phyloP scores from a whole-genome alignment of 2,113 vertebrate species.

The Crotophaga sulcirostris region DNA sequence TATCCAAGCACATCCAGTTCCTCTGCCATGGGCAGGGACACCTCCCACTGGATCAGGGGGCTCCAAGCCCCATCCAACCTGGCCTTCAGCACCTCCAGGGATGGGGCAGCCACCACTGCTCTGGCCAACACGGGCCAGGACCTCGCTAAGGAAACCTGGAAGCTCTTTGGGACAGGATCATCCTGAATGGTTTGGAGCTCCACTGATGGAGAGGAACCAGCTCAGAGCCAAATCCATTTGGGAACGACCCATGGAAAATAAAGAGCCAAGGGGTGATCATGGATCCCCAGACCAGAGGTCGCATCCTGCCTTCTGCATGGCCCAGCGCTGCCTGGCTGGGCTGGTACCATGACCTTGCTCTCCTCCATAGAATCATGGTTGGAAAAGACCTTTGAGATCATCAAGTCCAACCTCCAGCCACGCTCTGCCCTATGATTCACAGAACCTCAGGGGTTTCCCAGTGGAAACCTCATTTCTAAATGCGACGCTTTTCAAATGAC shows the following conservation, averaged over 20 bases:
- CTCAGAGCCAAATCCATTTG: neutral
- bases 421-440: rapidly evolving
- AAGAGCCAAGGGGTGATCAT: neutral
- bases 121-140: too few relatives aligned
- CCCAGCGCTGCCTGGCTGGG: too few relatives aligned
- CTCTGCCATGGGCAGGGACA: too few relatives aligned
- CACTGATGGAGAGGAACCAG: neutral
- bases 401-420: neutral
- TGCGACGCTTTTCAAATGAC: rapidly evolving
- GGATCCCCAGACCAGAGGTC: neutral
- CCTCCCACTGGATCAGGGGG: too few relatives aligned
- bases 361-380: too few relatives aligned
- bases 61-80: too few relatives aligned
- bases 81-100: too few relatives aligned
- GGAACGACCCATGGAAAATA: neutral
- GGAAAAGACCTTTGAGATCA: too few relatives aligned
- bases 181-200: neutral
- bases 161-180: neutral
- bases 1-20: too few relatives aligned
- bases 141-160: neutral
- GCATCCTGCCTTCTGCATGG: neutral
- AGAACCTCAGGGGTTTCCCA: neutral
- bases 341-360: too few relatives aligned
- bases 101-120: too few relatives aligned
- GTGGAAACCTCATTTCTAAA: neutral